These are phyloP conservation scores for Montipora sp. DNA, from an alignment of 64 coral and sea anemone species.

Conservation along the genomic window DNA sequence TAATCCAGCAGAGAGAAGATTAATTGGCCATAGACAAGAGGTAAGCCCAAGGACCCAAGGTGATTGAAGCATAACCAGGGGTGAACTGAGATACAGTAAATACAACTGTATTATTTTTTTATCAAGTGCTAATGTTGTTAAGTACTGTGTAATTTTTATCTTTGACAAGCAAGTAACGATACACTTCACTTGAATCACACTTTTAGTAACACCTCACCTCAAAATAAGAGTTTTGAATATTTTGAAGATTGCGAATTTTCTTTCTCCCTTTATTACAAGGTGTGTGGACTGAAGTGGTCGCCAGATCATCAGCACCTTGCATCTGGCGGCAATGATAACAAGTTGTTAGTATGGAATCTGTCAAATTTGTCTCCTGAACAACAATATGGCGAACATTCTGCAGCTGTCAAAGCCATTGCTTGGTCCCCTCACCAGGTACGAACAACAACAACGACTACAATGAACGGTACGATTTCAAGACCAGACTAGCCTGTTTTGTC, in stretches of 20 bases:
- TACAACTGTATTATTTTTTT: too few relatives aligned
- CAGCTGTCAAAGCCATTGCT: constrained; percentile 96
- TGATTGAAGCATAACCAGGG: too few relatives aligned
- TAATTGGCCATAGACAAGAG: constrained; percentile 98
- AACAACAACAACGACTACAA: too few relatives aligned
- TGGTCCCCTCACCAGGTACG: constrained; percentile 99
- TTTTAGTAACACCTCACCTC: too few relatives aligned
- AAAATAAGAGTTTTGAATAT: too few relatives aligned
- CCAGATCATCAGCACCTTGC: constrained; percentile 97
- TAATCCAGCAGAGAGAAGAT: constrained; percentile 73
- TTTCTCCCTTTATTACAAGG: constrained; percentile 25
- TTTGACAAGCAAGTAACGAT: too few relatives aligned
- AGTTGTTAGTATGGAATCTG: constrained; percentile 92
- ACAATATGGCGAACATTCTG: constrained; percentile 98
- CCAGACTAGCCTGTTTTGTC: not conserved
- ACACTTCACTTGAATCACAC: too few relatives aligned
- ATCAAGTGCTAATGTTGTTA: too few relatives aligned
- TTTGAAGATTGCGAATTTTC: not conserved
- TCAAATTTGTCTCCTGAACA: constrained; percentile 82
- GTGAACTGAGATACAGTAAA: too few relatives aligned
- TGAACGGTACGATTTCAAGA: not conserved
- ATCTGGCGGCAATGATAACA: constrained; percentile 98
- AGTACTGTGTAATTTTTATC: too few relatives aligned
- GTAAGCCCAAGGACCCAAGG: constrained; percentile 8
- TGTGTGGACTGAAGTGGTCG: constrained; percentile 98